Base-by-base conservation (phyloP, 1,140 invertebrate species). In the Macrobrachium nipponense region DNA sequence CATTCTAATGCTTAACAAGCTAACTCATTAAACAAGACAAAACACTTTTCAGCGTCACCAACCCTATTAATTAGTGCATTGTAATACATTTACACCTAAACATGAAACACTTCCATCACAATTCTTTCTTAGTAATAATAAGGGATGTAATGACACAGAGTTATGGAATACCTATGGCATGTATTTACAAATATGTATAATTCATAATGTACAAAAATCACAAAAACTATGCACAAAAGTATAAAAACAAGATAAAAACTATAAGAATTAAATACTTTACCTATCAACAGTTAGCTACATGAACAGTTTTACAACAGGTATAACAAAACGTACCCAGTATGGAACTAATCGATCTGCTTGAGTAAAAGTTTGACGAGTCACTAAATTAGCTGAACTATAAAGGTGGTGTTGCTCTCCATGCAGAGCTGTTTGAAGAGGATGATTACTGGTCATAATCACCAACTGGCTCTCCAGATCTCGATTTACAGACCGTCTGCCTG, bases 391-490 rank as follows among this genome's bases (percentile, higher is more conserved):
- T 0, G 92, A 89, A 87, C 95, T 94, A 86, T 90, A 93, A 18
- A 98, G 91, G 27, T 92, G 92, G 72, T 94, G 90, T 91, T 95
- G 94, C 88, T 93, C 93, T 89, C 92, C 89, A 75, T 92, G 88
- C 14, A 94, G 90, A 72, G 91, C 90, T 82, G 90, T 80, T 85
- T 91, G 91, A 23, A 99, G 92, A 17, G 93, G 91, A 81, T 92
- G 90, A 90, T 98, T 97, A 68, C 92, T 92, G 0, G 98, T 99
- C 11, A 98, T 93, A 43, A 99, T 92, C 36, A 95, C 95, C 10
- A 99, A 92, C 91, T 99, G 98, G 14, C 95, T 96, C 93, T 99
- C 98, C 7, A 99, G 92, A 91, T 99, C 98, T 76, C 96, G 94
- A 89, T 95, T 93, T 0, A 98, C 96, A 0, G 98, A 99, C 84